Base-by-base conservation (phyloP, 2,888 invertebrate genomes). In the Mesochorus sp. region DNA sequence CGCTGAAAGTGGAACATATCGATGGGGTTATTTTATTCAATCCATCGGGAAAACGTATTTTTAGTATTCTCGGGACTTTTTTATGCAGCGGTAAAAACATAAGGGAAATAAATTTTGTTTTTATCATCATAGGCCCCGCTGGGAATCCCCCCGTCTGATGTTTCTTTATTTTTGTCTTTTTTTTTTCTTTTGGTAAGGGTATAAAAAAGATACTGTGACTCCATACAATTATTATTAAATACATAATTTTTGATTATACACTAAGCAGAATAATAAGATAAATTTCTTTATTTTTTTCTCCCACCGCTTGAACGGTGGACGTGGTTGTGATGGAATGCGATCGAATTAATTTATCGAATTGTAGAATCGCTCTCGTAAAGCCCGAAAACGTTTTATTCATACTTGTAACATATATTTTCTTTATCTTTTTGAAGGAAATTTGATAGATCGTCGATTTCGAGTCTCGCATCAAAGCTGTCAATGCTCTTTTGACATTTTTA, bases 161-260 rank as follows among this genome's bases (percentile, higher is more conserved):
- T 24, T 49, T 26, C n/a, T 24, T 44, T 28, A 10, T n/a, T 8
- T 3, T 17, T 6, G 6, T 17, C 3, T n/a, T 31, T 37, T 31
- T 55, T 39, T 26, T 1, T 24, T 24, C 24, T 31, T 17, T 10
- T 64, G 14, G n/a, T 17, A 21, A 3, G 21, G 28, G 26, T 55
- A 37, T 34, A 49, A 59, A 61, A 42, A 59, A 66, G 21, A 24
- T 55, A 17, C 34, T 72, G 21, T 24, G 34, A 28, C 61, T 44
- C 47, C 44, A 72, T 62, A 39, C 19, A 67, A 72, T 77, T 77
- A 77, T 77, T 77, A 72, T 77, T 72, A 49, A 61, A 55, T 67
- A 72, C 55, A 55, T 61, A 14, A 59, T 61, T 57, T 49, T 71
- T 28, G 53, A 66, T 72, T 55, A 57, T 62, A 77, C 72, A 68